Percentiles rank a stretch among this genome's conserved stretches.
Conservation (phyloP, 30 jellyfish, hydroid and myxozoan genomes). For the Haliclystus octoradiatus region DNA sequence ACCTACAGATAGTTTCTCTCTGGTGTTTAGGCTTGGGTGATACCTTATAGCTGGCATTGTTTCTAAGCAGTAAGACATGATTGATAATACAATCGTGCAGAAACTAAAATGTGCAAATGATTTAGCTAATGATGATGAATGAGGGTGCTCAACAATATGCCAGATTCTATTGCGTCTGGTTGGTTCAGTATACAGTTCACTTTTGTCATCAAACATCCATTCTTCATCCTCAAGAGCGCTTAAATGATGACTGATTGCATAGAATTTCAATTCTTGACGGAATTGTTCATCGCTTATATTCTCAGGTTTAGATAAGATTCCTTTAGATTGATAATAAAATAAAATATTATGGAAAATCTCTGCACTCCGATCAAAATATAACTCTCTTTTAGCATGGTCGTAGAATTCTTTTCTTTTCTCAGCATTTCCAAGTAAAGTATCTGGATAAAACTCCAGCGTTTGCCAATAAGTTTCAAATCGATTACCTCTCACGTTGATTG, state of each 20-base stretch:
- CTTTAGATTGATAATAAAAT: slow-evolving; percentile 44
- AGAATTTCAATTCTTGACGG: slow-evolving; percentile 23
- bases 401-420: slow-evolving; percentile 8
- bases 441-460: slow-evolving; percentile 34
- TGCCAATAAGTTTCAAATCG: slow-evolving; percentile 25
- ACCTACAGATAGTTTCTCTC: not conserved
- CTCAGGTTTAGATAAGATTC: slow-evolving; percentile 44
- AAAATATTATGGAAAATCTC: slow-evolving; percentile 27
- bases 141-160: slow-evolving; percentile 33
- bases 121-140: slow-evolving; percentile 22
- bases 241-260: not conserved
- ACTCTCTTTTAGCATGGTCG: slow-evolving; percentile 11
- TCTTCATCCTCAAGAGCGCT: not conserved
- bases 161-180: slow-evolving; percentile 5
- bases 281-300: slow-evolving; percentile 16
- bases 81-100: slow-evolving; percentile 20
- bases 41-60: slow-evolving; percentile 8
- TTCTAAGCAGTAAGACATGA: slow-evolving; percentile 37
- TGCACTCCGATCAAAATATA: slow-evolving; percentile 22
- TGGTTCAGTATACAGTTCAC: no score
- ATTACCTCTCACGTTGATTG: slow-evolving; percentile 34
- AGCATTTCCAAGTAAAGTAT: slow-evolving; percentile 42
- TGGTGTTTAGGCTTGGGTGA: not conserved
- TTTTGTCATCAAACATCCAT: not conserved
- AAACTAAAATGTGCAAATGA: slow-evolving; percentile 26